Evolutionary conservation across 2,113 vertebrate species (phyloP), one percentile per base, ranked within the genome.

Genomic region (Scomber japonicus): DNA sequence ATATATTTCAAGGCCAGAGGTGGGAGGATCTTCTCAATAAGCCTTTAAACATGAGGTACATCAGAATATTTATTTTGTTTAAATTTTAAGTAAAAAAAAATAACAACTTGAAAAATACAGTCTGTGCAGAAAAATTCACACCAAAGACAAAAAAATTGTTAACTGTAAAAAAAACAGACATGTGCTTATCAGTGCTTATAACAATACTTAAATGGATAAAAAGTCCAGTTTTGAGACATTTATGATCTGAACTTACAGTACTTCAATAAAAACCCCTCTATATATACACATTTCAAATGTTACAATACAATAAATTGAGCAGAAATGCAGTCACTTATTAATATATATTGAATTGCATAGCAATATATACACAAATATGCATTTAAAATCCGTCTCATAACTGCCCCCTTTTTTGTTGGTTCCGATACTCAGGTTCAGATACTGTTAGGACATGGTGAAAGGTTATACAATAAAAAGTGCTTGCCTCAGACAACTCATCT

Each of bases 331-430:
- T 51, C 6, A 76, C 19, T 44, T 30, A 35, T 21, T n/a, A 17
- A 45, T 15, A 71, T 3, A 72, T 15, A 64, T 13, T 12, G 5
- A 48, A 57, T 69, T 72, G 7, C 55, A 31, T 14, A 59, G 46
- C n/a, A 81, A 71, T 65, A 85, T 63, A 76, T 35, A 80, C 51
- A 82, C 15, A 74, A 31, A 63, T 9, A 15, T 62, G 69, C 13
- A 72, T 54, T 65, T 59, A 16, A 81, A 82, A 72, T 8, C 16
- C 19, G 31, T 66, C 10, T 62, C 19, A 67, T 8, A 21, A 9
- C 57, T 19, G 13, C 50, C 12, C 4, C 48, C 1, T 0, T 76
- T 61, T 71, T 63, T 78, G 40, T 50, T 50, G 50, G 4, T 48
- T 21, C 21, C 21, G 21, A 21, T 21, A 21, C 21, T 21, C 21